Base-by-base conservation (phyloP, 2,797 vertebrate species). In the Xenops minutus region DNA sequence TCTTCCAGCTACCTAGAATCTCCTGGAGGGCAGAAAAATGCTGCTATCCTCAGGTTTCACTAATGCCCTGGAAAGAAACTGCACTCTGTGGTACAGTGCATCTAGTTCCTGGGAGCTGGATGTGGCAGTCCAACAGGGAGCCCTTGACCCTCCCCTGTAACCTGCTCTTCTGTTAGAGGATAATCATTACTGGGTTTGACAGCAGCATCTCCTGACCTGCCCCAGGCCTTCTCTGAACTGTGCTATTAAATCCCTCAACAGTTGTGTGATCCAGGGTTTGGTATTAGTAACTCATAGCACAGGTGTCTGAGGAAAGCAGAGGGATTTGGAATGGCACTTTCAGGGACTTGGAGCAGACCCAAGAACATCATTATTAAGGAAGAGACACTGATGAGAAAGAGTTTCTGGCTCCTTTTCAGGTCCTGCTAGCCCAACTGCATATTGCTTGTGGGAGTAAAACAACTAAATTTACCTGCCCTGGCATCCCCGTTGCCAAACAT, bases 181-280 rank as follows among this genome's bases (percentile, higher is more conserved):
- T 59, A 44, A 69, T 61, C n/a, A 6, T 48, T 44, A 1, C 41
- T 13, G 48, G 59, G 2, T 41, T 54, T 73, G 32, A 55, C 2
- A 85, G 76, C 73, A 82, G 5, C 24, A 29, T 13, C 52, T 76
- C 19, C n/a, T 39, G 26, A 0, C 30, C 44, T 78, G 46, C 51
- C 66, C 76, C 51, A 55, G 49, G 67, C 80, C 20, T 37, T 8
- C 56, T 68, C 84, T 46, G 26, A 59, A 4, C 21, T 4, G 0
- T 30, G 2, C 59, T 10, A 1, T 12, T 3, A 6, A 23, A 17
- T 14, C 68, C 55, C 34, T 13, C 41, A 9, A 3, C 37, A 74
- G 24, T 7, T n/a, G 1, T 2, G 0, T 1, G 0, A 43, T 20
- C 41, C 46, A 62, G 1, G 0, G 6, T 11, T 68, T 36, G 43